Percentiles rank a stretch among this genome's conserved stretches.
These are phyloP conservation scores for Buceros bicornis DNA, from an alignment of 2,797 vertebrate species.

Conservation along the genomic window DNA sequence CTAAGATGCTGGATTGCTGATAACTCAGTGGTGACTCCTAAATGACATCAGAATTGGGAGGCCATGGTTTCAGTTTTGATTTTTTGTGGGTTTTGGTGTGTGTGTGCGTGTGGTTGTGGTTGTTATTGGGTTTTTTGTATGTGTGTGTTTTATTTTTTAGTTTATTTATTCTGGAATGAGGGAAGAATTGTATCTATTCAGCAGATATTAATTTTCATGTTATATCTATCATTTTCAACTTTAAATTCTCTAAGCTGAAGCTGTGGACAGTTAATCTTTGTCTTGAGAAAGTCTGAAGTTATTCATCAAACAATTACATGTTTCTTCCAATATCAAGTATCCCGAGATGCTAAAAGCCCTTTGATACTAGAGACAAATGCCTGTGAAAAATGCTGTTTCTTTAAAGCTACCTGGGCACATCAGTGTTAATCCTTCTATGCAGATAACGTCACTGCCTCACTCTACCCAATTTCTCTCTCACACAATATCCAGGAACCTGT, in stretches of 20 bases:
- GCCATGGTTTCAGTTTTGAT: not conserved
- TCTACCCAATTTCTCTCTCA: not conserved
- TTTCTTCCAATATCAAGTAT: not conserved
- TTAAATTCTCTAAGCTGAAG: not conserved
- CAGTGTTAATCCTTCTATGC: not conserved
- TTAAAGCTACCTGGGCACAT: not conserved
- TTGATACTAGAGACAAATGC: not conserved
- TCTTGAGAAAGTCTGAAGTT: not conserved
- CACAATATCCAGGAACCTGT: not conserved
- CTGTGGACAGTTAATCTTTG: not conserved
- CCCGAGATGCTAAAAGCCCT: not conserved
- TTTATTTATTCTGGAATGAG: not conserved
- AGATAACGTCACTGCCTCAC: rapidly evolving
- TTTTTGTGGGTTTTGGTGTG: no score
- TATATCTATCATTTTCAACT: not conserved
- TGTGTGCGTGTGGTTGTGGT: no score
- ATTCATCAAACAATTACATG: not conserved
- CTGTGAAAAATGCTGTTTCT: not conserved
- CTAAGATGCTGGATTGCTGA: not conserved
- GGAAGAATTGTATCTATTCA: not conserved
- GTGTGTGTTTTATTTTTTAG: no score
- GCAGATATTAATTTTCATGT: not conserved
- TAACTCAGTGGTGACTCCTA: not conserved
- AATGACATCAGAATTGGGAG: not conserved
- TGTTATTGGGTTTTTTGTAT: no score